Base-by-base conservation (phyloP, 2,888 invertebrate genomes). In the Eupeodes luniger region DNA sequence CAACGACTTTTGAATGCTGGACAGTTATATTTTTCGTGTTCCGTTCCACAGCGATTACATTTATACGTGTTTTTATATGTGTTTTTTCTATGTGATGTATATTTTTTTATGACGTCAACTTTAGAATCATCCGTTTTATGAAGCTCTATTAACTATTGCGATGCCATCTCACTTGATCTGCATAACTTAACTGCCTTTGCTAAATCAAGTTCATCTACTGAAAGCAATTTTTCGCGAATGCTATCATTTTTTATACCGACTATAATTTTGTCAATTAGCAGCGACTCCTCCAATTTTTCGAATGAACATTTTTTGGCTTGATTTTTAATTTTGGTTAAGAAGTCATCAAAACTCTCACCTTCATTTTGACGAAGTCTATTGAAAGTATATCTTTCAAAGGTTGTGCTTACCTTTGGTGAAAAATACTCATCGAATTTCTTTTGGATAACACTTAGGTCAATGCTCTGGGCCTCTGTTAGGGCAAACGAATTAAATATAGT, bases 261-360 rank as follows among this genome's bases (percentile, higher is more conserved):
- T 19, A 72, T 40, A 16, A 72, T 72, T 57, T 72, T 72, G 34
- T 72, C 70, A 4, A 44, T 40, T 40, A 72, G 4, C 9, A 72
- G 40, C 2, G 40, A 57, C 5, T 72, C 70, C 57, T 57, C 57
- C 11, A 72, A 57, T 34, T 44, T 72, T 19, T 16, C 57, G 10
- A 72, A 72, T 19, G 44, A 40, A 40, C 44, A 72, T 40, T 57
- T 72, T 19, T 72, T 57, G 0, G 57, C 16, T 40, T 72, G 57
- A 12, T 72, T 72, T 57, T 57, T 59, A 2, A 34, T 59, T 59
- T 34, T 59, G 11, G 59, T 57, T 11, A 57, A 57, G 6, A 57
- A 57, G 14, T 57, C 57, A 4, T 70, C 57, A 34, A 70, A 70
- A 36, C 55, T 55, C 14, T 70, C 70, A 66, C 49, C 66, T 49